Percentiles rank a stretch among this genome's conserved stretches.
Evolutionary conservation across 2,888 invertebrate genomes (phyloP).

Genomic region (Acleris literana): DNA sequence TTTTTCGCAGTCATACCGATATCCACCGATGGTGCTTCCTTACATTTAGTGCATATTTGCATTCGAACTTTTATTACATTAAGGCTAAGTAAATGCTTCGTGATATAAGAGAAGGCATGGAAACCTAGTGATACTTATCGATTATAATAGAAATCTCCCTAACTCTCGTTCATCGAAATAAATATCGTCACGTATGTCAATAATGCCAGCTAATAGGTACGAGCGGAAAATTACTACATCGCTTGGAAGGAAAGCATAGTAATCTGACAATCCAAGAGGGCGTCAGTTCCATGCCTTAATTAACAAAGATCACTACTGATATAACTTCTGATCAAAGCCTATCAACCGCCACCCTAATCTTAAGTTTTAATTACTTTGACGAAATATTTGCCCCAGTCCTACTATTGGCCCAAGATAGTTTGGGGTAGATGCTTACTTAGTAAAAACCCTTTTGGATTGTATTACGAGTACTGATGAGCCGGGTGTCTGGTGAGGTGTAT

Average conservation of each 20-base stretch:
- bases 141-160: no score
- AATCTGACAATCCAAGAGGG: constrained; percentile 32
- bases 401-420: constrained; percentile 31
- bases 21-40: no score
- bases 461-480: not conserved
- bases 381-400: constrained; percentile 35
- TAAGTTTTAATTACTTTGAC: constrained; percentile 42
- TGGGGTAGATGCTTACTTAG: not conserved
- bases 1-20: no score
- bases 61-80: no score
- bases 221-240: constrained; percentile 18
- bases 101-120: no score
- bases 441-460: constrained; percentile 13
- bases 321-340: constrained; percentile 42
- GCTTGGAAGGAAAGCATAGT: constrained; percentile 21
- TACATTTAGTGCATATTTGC: no score
- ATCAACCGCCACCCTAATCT: constrained; percentile 37
- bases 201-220: constrained; percentile 13
- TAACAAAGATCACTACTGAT: constrained; percentile 38
- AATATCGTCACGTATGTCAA: no score
- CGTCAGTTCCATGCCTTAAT: constrained; percentile 40
- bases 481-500: not conserved
- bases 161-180: no score
- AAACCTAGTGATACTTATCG: no score
- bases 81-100: no score